A percentile compares a stretch with the other conserved stretches of the same genome.
Conservation (phyloP, 1,140 invertebrate species). For the Cryptotermes secundus region DNA sequence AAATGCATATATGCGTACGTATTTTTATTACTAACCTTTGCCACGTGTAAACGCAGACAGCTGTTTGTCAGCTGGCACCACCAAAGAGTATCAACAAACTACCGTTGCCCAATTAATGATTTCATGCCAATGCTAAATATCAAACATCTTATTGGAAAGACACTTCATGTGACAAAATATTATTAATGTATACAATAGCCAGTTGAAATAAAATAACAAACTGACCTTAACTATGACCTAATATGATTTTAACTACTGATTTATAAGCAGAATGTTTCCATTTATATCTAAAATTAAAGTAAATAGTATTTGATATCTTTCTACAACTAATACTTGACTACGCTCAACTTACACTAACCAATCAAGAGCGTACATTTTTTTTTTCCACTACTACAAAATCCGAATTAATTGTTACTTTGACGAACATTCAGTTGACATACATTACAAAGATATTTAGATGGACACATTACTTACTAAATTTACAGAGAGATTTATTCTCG, state of each 20-base stretch:
- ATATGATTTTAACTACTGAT: too few species aligned
- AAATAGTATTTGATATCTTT: neutral
- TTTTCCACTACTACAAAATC: neutral
- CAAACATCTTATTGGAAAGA: neutral
- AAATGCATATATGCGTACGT: neutral
- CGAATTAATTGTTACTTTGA: neutral
- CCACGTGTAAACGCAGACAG: neutral
- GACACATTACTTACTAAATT: neutral
- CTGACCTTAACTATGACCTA: neutral
- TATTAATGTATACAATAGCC: neutral
- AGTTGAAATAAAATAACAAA: neutral
- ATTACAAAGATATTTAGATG: too few species aligned
- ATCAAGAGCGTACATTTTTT: neutral
- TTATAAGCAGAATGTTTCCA: too few species aligned
- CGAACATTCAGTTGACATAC: too few species aligned
- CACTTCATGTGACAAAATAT: neutral
- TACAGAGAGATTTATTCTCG: neutral
- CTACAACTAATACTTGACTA: neutral
- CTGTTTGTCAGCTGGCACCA: neutral
- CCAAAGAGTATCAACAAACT: neutral
- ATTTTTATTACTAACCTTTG: neutral
- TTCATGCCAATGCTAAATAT: neutral
- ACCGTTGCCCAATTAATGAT: neutral
- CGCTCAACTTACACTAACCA: neutral
- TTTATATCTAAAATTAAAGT: too few species aligned